Conservation (phyloP, 2,113 vertebrate species). For the Phylloscopus trochiloides region DNA sequence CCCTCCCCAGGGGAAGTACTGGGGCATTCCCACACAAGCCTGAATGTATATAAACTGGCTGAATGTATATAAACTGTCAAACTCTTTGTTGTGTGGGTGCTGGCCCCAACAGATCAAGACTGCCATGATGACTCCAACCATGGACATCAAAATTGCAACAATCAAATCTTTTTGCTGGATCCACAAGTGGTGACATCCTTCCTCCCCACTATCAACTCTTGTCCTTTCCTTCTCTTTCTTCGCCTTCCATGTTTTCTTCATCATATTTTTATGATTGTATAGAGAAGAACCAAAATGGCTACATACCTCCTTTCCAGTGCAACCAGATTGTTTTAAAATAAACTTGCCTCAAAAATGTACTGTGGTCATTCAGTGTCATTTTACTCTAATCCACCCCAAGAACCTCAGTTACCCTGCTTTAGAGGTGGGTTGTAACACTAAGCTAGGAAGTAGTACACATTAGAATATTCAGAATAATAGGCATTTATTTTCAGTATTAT, state of each 20-base stretch:
- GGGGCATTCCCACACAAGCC: neutral
- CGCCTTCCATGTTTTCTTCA: neutral
- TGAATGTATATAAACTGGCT: neutral
- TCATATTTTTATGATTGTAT: neutral
- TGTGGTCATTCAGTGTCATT: neutral
- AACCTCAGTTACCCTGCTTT: neutral
- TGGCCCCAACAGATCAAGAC: neutral
- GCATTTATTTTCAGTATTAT: constrained; percentile 78
- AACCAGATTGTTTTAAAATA: neutral
- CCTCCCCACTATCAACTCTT: neutral
- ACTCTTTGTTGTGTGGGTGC: neutral
- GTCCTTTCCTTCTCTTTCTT: neutral
- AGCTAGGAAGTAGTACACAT: constrained; percentile 31
- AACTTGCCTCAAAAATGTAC: neutral
- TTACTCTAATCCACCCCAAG: neutral
- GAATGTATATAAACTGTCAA: neutral
- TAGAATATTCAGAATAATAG: constrained; percentile 73
- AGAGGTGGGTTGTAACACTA: neutral
- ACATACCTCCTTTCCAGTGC: neutral
- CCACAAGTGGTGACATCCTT: accelerated
- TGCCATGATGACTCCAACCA: neutral
- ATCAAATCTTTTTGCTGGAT: neutral
- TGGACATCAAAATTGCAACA: neutral
- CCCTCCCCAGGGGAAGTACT: accelerated
- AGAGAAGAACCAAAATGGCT: neutral